Base-by-base conservation (phyloP, 2,797 vertebrate genomes). In the Gastrophryne carolinensis region DNA sequence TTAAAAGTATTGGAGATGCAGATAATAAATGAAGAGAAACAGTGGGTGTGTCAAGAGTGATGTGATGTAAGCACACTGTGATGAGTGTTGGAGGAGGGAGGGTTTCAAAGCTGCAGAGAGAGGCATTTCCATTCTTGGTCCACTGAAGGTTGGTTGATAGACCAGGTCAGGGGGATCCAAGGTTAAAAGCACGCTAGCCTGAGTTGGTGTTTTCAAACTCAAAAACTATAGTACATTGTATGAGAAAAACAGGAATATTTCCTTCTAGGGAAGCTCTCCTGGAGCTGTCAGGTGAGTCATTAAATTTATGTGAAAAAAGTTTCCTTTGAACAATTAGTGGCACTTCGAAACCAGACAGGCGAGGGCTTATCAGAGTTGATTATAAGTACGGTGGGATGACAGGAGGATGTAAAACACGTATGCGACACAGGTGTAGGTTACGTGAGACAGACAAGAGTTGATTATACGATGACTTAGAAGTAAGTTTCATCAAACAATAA, bases 401-500 rank as follows among this genome's bases (percentile, higher is more conserved):
- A 56, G 60, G 27, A 24, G 54, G 50, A 65, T 64, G 61, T 64
- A 65, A 56, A 73, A 53, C 58, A 63, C 15, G 34, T 4, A 24
- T 29, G n/a, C 7, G 37, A 52, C 70, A 47, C 61, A 73, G 71
- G 71, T 73, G 71, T 35, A 15, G 44, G 61, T 64, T 73, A 64
- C 35, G 61, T 29, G 54, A 44, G 27, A n/a, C 47, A 17, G 50
- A 29, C 9, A 56, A 57, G 52, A 69, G 57, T 63, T 64, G 61
- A 73, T 64, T 73, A 44, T 56, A 21, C 27, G 26, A 73, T 64
- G 60, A 73, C 50, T 65, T 63, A 29, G 24, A 35, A 62, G 58
- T 52, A 72, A 49, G 57, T 72, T 72, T 72, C 57, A 62, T 72
- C 57, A 61, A 37, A 72, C 57, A 37, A 62, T 72, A 72, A 62